Evolutionary conservation across 1,140 invertebrate genomes (phyloP).

Genomic region (Brevipalpus yothersi): DNA sequence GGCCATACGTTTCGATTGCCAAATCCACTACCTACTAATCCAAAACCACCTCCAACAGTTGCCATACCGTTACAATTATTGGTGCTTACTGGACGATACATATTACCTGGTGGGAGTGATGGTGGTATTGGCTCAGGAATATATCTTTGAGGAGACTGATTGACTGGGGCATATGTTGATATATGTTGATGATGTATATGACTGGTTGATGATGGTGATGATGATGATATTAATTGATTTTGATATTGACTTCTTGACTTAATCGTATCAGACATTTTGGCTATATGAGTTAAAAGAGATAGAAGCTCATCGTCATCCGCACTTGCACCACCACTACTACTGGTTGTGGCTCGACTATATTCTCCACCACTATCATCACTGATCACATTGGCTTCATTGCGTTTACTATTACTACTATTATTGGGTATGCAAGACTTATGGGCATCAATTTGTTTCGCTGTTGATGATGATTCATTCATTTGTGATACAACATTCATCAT

Average conservation of each 20-base stretch:
- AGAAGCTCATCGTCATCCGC: slow-evolving; percentile 6
- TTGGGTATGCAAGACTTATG: not conserved
- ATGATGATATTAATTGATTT: not conserved
- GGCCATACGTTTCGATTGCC: not conserved
- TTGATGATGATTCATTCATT: not conserved
- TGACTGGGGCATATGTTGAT: not conserved
- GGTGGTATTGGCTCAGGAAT: not conserved
- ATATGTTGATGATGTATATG: not conserved
- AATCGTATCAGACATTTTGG: slow-evolving; percentile 1
- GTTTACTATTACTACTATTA: not conserved
- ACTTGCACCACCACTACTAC: not conserved
- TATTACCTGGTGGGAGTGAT: not conserved
- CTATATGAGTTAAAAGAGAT: slow-evolving; percentile 5
- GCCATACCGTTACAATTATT: not conserved
- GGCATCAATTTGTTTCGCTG: not conserved
- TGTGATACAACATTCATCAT: not conserved
- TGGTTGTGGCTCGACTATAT: slow-evolving; percentile 3
- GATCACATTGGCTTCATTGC: not conserved
- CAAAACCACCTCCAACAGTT: not conserved
- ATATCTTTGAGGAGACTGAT: not conserved
- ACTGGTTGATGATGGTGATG: not conserved
- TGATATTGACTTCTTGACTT: not conserved
- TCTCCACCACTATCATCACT: slow-evolving; percentile 7
- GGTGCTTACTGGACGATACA: not conserved
- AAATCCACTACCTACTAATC: not conserved